Conservation (phyloP, 2,113 vertebrate species). For the Neoarius graeffei region DNA sequence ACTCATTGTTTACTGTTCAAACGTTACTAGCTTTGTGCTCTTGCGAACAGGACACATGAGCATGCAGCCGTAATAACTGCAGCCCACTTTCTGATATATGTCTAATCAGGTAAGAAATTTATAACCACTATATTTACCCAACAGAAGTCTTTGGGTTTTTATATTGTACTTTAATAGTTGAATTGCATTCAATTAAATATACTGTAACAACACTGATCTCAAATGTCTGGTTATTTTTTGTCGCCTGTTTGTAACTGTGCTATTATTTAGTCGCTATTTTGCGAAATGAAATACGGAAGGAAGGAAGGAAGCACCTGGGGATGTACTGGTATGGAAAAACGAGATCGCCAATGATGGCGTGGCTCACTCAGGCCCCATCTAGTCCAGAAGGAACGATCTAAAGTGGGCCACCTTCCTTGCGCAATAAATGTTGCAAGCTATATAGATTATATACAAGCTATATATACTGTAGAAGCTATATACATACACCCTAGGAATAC, state of each 20-base stretch:
- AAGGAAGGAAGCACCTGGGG: not conserved
- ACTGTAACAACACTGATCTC: not conserved
- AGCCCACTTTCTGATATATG: not conserved
- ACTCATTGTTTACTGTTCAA: not conserved
- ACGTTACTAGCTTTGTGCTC: not conserved
- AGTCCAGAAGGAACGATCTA: no score
- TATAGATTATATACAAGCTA: no score
- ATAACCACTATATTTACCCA: conserved; percentile 20
- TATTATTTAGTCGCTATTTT: not conserved
- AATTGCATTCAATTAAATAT: conserved; percentile 8
- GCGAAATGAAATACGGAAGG: not conserved
- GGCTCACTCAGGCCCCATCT: no score
- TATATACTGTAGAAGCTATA: no score
- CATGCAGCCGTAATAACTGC: not conserved
- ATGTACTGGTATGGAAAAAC: not conserved
- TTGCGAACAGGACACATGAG: no score
- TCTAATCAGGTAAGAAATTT: not conserved
- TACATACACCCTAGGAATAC: no score
- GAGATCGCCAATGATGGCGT: not conserved
- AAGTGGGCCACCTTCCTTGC: no score
- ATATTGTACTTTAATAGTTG: conserved; percentile 12
- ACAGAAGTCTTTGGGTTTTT: conserved; percentile 8
- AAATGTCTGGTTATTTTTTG: not conserved
- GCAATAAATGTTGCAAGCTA: no score
- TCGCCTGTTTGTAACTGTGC: not conserved